Evolutionary conservation across 2,113 vertebrate species (phyloP).

Genomic region (Bungarus multicinctus): DNA sequence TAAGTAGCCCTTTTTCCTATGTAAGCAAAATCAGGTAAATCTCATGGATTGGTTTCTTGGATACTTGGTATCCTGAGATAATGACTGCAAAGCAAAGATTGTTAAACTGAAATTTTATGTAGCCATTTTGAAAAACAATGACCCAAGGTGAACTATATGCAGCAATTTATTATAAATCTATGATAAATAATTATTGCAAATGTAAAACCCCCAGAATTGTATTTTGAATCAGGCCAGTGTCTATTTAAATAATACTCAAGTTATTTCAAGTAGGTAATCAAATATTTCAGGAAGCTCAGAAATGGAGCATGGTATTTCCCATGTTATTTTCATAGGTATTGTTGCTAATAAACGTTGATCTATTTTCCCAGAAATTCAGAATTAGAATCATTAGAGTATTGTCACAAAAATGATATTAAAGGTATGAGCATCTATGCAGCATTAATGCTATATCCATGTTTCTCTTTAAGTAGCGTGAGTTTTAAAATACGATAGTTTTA

Average conservation of each 20-base stretch:
- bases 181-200: neutral
- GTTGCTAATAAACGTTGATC: neutral
- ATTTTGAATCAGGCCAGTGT: neutral
- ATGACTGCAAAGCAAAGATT: neutral
- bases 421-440: neutral
- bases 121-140: neutral
- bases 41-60: neutral
- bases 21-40: neutral
- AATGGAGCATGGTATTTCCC: neutral
- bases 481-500: neutral
- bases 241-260: neutral
- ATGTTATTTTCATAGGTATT: neutral
- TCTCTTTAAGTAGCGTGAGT: neutral
- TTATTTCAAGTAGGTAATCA: neutral
- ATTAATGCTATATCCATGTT: neutral
- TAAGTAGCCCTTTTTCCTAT: neutral
- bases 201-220: neutral
- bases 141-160: neutral
- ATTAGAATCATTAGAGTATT: neutral
- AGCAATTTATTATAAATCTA: neutral
- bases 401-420: neutral
- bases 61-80: neutral
- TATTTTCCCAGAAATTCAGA: neutral
- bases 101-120: neutral
- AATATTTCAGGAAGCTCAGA: neutral